Evolutionary conservation across 2,113 vertebrate species (phyloP).

Genomic region (Nothoprocta perdicaria): DNA sequence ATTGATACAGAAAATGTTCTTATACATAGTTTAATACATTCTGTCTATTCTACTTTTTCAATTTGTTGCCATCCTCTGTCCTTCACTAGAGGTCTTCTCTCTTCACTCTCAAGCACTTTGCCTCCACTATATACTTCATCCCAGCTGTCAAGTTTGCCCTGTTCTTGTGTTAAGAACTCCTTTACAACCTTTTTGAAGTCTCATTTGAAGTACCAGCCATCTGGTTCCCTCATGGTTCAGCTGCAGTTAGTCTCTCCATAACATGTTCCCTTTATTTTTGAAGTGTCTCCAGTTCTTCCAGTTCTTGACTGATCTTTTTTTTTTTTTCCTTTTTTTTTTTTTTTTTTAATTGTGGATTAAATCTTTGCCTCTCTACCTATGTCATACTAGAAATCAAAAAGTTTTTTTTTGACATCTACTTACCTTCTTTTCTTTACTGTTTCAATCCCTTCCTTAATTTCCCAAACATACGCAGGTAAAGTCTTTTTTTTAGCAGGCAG

Average conservation of each 20-base stretch:
- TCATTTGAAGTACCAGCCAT: constrained; percentile 14
- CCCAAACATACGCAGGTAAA: neutral
- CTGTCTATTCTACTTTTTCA: neutral
- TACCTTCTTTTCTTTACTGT: neutral
- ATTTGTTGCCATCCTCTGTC: neutral
- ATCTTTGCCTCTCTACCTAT: neutral
- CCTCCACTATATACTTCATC: neutral
- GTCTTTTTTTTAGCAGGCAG: neutral
- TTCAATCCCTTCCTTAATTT: neutral
- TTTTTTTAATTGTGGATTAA: neutral
- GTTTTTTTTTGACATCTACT: neutral
- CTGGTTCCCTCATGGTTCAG: neutral
- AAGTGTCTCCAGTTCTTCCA: neutral
- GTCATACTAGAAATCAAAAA: neutral
- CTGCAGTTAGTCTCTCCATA: neutral
- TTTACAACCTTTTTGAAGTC: neutral
- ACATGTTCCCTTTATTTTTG: neutral
- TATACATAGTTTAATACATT: neutral
- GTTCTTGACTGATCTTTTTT: neutral
- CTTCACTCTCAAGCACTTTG: neutral
- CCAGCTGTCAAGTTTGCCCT: neutral
- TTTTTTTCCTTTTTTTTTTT: neutral
- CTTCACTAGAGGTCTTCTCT: neutral
- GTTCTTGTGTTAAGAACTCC: neutral
- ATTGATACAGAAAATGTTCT: neutral